These are phyloP conservation scores for Calameuta idolon DNA, from an alignment of 2,888 invertebrate genomes.

Conservation along the genomic window DNA sequence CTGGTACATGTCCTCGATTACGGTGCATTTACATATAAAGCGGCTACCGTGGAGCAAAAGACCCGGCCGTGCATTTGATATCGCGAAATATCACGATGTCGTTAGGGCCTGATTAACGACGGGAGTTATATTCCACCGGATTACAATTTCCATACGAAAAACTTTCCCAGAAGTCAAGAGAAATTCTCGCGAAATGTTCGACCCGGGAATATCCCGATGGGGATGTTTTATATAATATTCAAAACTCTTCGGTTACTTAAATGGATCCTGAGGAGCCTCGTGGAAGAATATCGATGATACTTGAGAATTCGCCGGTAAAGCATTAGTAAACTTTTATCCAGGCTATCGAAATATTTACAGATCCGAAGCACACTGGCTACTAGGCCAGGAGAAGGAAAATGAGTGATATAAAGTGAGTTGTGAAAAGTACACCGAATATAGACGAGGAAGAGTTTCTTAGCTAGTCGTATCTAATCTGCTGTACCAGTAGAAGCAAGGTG, in stretches of 20 bases:
- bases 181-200: neutral
- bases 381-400: neutral
- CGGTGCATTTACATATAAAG: slow-evolving; percentile 56
- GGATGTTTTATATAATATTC: neutral
- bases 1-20: slow-evolving; percentile 56
- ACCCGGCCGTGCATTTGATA: neutral
- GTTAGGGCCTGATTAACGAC: neutral
- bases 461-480: neutral
- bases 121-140: neutral
- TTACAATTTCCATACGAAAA: neutral
- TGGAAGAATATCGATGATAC: slow-evolving; percentile 48
- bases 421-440: neutral
- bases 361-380: slow-evolving; percentile 16
- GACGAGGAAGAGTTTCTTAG: neutral
- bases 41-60: slow-evolving; percentile 36
- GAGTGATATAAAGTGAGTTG: neutral
- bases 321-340: slow-evolving; percentile 45
- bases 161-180: neutral
- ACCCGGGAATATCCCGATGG: neutral
- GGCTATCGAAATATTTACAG: slow-evolving; percentile 37
- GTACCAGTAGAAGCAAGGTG: neutral
- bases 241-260: slow-evolving; percentile 29
- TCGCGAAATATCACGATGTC: neutral
- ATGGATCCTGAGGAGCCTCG: slow-evolving; percentile 35
- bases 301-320: slow-evolving; percentile 25